phyloP scores from a whole-genome alignment of 2,113 vertebrate species.

The Arizona elegans region DNA sequence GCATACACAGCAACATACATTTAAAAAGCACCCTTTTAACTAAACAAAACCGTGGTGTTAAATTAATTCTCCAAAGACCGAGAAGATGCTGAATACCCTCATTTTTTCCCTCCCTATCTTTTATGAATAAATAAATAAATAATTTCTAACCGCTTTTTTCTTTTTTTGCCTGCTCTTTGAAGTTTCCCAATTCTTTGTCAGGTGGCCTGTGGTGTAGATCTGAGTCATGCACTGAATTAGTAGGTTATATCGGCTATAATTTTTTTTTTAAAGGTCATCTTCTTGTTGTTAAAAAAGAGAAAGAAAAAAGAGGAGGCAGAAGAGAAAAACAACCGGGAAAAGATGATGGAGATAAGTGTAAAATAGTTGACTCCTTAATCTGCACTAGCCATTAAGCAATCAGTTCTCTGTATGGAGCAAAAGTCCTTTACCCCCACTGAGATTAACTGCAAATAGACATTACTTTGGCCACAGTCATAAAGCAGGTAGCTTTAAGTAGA shows the following conservation, averaged over 20 bases:
- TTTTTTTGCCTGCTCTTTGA: not conserved
- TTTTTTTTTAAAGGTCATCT: not conserved
- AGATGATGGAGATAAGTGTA: not conserved
- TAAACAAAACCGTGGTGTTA: not conserved
- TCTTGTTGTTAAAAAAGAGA: not conserved
- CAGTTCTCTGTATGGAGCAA: not conserved
- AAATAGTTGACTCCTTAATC: not conserved
- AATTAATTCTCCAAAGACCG: constrained; percentile 1
- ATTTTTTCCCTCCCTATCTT: not conserved
- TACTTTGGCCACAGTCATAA: not conserved
- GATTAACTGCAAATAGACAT: not conserved
- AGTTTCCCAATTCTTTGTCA: not conserved
- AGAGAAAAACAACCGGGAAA: not conserved
- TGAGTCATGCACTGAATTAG: not conserved
- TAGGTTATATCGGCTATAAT: not conserved
- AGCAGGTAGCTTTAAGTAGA: not conserved
- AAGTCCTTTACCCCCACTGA: not conserved
- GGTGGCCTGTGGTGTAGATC: not conserved
- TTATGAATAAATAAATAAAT: not conserved
- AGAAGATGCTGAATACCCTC: not conserved
- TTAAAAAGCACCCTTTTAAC: constrained; percentile 4
- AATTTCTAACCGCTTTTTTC: not conserved
- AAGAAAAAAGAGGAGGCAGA: not conserved
- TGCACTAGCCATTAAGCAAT: not conserved
- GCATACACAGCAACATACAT: not conserved